These are phyloP conservation scores for Prosapia bicincta DNA, from an alignment of 2,888 invertebrate species.

Conservation along the genomic window DNA sequence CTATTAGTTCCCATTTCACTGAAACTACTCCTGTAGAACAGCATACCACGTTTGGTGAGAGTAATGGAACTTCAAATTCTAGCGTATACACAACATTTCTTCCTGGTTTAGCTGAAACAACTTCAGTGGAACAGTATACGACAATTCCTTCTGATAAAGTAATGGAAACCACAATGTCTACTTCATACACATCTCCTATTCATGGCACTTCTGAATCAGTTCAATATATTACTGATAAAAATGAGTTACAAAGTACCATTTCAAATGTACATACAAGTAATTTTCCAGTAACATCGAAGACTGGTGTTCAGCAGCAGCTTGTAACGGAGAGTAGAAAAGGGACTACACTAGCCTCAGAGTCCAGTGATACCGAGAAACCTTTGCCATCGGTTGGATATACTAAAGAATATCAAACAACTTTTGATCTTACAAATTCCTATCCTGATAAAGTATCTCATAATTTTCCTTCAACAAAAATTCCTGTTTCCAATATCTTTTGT, in stretches of 20 bases:
- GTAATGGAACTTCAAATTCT: too few species aligned
- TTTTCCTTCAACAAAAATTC: not conserved
- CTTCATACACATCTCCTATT: not conserved
- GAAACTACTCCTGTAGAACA: too few species aligned
- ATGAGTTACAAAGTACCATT: too few species aligned
- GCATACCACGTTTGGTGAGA: too few species aligned
- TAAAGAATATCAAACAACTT: not conserved
- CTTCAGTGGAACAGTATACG: not conserved
- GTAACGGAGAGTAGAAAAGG: not conserved
- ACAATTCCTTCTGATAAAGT: not conserved
- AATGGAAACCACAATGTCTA: not conserved
- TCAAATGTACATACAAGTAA: too few species aligned
- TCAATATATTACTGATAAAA: too few species aligned
- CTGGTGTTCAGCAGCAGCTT: too few species aligned
- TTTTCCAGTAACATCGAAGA: too few species aligned
- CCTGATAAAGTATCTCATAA: not conserved
- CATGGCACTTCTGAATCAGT: not conserved
- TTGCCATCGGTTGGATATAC: not conserved
- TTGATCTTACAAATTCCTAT: not conserved
- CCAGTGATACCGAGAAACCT: not conserved
- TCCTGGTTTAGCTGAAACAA: not conserved
- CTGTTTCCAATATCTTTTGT: too few species aligned
- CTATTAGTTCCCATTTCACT: too few species aligned
- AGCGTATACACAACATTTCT: too few species aligned
- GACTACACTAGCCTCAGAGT: not conserved